phyloP scores from a whole-genome alignment of 1,140 invertebrate genomes.

The Saccostrea cuccullata region DNA sequence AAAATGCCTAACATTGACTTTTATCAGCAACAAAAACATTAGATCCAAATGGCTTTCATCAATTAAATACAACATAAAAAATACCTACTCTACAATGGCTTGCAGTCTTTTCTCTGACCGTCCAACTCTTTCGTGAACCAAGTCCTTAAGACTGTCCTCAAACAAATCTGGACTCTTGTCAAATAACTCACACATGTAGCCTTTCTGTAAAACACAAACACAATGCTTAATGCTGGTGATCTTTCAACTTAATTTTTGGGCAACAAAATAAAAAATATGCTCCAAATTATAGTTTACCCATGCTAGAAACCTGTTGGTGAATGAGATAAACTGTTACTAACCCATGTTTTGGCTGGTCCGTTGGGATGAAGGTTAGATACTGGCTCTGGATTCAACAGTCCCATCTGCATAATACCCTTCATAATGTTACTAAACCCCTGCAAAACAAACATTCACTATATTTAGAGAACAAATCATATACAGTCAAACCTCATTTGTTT shows the following conservation, averaged over 20 bases:
- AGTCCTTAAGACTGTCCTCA: conserved; percentile 93
- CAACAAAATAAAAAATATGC: no score
- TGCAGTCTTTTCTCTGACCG: conserved; percentile 83
- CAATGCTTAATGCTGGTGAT: no score
- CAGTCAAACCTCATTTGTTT: no score
- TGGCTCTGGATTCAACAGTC: conserved; percentile 91
- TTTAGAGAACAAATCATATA: no score
- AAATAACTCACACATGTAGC: conserved; percentile 91
- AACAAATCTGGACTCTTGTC: conserved; percentile 93
- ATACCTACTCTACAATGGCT: conserved; percentile 85
- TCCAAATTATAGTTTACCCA: no score
- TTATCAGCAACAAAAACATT: no score
- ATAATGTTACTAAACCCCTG: conserved; percentile 93
- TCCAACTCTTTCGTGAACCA: conserved; percentile 87
- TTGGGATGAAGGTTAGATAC: conserved; percentile 94
- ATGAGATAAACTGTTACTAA: conserved; percentile 75
- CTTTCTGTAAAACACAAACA: conserved; percentile 79
- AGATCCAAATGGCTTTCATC: no score
- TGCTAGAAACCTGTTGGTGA: no score
- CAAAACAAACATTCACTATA: conserved; percentile 53
- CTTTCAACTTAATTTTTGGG: no score
- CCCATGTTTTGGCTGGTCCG: conserved; percentile 98
- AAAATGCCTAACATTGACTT: no score
- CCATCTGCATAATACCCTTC: conserved; percentile 90
- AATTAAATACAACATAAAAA: no score